Evolutionary conservation across 2,888 invertebrate species (phyloP), one percentile per base, ranked within the genome.

Genomic region (Netelia virgata): DNA sequence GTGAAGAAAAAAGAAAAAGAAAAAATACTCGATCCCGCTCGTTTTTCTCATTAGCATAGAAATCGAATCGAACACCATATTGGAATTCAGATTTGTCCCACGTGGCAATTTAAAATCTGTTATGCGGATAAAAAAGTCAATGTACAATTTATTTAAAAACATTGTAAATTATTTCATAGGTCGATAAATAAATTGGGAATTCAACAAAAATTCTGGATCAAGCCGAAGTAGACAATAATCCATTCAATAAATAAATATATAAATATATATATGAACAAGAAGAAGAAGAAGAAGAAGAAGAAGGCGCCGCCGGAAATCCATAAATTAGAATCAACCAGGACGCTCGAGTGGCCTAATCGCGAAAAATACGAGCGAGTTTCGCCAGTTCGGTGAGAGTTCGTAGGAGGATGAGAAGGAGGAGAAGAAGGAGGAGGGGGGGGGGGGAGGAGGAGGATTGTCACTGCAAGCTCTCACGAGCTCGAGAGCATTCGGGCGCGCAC

Each of bases 301-400:
- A 82, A 78, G 70, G 73, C 77, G 77, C 61, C 73, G 86, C 89
- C 89, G 89, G 91, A 91, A 92, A 92, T 91, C 89, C 91, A 92
- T 92, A 92, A 92, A 90, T 92, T 92, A 90, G 91, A 90, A 92
- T 92, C 90, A 92, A 86, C 83, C 73, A 86, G 63, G 80, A 87
- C 90, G 88, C 89, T 53, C 80, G 89, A 90, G 89, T 88, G 91
- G 89, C 87, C 89, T 92, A 92, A 92, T 91, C 91, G 91, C 87
- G 74, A 90, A 91, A 92, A 91, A 92, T 92, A 92, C 90, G 91
- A 88, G 88, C 90, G 66, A 88, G 86, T 85, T 89, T 88, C 86
- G 84, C 84, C 47, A 77, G 76, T 69, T 55, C 50, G 64, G 28
- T 28, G 28, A 28, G 28, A 28, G 28, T 28, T 28, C 28, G 28